Conservation (phyloP, 1,140 invertebrate genomes). For the Tribolium madens region DNA sequence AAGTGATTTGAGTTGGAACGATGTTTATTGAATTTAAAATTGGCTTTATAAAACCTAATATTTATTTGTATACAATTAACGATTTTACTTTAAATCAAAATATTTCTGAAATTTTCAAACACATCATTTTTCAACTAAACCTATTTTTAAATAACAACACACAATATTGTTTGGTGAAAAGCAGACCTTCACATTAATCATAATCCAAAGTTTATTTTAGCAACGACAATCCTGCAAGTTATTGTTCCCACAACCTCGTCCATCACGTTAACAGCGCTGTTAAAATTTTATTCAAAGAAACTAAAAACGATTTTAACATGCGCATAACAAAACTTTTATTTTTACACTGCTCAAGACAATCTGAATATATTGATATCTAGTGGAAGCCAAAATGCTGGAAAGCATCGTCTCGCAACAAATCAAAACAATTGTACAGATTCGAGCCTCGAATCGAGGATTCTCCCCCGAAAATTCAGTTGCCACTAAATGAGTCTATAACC, state of each 20-base stretch:
- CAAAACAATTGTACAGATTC: conserved; percentile 2
- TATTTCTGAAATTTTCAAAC: too few species aligned
- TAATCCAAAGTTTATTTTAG: not conserved
- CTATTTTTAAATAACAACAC: too few species aligned
- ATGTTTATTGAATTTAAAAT: not conserved
- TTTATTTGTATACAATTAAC: too few species aligned
- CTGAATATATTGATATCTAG: not conserved
- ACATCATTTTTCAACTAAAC: too few species aligned
- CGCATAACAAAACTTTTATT: not conserved
- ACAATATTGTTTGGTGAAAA: too few species aligned
- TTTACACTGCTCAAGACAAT: not conserved
- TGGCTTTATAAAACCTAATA: not conserved
- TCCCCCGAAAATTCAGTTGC: not conserved
- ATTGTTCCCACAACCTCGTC: not conserved
- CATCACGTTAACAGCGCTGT: not conserved
- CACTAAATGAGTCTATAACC: not conserved
- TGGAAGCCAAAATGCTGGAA: not conserved
- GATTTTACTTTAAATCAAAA: too few species aligned
- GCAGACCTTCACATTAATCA: too few species aligned
- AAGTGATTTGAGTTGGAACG: not conserved
- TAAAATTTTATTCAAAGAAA: not conserved
- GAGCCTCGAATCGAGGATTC: not conserved
- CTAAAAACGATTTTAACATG: not conserved
- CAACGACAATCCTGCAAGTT: too few species aligned
- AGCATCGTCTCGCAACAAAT: conserved; percentile 7